Evolutionary conservation across 2,113 vertebrate species (phyloP).

Genomic region (Phyllopteryx taeniolatus): DNA sequence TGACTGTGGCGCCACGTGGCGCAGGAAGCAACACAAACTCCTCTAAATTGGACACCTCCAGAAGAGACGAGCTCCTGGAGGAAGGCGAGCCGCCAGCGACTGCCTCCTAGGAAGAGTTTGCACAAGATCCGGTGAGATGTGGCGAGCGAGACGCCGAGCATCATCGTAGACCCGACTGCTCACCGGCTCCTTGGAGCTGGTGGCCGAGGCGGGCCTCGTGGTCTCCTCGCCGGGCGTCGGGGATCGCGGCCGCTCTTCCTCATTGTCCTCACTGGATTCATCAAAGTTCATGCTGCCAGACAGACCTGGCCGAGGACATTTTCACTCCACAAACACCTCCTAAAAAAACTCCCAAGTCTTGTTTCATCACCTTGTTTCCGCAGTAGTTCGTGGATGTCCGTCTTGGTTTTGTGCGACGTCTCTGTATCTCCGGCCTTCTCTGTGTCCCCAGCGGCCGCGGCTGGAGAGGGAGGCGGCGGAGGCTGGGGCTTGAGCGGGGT

Average conservation of each 20-base stretch:
- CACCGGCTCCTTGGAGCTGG: conserved; percentile 82
- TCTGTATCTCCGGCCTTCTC: conserved; percentile 72
- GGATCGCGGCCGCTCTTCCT: conserved; percentile 62
- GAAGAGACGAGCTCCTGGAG: conserved; percentile 38
- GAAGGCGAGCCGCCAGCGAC: conserved; percentile 68
- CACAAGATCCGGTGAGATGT: neutral
- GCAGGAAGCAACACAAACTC: conserved; percentile 87
- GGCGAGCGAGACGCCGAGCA: neutral
- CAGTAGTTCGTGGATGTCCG: conserved; percentile 85
- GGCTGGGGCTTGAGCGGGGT: conserved; percentile 49
- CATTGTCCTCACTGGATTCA: conserved; percentile 78
- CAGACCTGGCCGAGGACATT: conserved; percentile 75
- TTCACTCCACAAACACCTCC: neutral
- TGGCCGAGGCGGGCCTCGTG: conserved; percentile 79
- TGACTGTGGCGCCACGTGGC: conserved; percentile 82
- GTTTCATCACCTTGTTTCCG: conserved; percentile 79
- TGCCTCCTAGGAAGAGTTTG: conserved; percentile 67
- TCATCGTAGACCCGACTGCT: conserved; percentile 24
- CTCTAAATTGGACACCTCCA: conserved; percentile 84
- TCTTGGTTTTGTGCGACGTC: conserved; percentile 73
- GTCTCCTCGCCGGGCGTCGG: conserved; percentile 67
- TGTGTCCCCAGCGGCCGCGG: conserved; percentile 62
- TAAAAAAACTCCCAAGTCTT: neutral
- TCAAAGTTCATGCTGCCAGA: conserved; percentile 92
- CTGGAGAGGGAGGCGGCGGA: conserved; percentile 42